phyloP scores from a whole-genome alignment of 2,888 invertebrate species.

The Cyaniris semiargus region DNA sequence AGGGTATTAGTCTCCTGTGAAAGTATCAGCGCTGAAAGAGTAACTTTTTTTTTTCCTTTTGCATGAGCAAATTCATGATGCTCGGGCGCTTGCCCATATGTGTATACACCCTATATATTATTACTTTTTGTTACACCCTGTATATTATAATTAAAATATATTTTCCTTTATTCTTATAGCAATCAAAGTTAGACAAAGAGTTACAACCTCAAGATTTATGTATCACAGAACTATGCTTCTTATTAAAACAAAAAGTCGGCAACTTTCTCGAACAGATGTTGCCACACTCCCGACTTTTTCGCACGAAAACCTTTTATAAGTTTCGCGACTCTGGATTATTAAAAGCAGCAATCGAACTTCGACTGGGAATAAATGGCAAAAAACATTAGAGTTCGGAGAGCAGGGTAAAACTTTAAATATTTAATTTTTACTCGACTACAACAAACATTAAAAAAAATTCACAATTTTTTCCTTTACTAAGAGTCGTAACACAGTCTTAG shows the following conservation, averaged over 20 bases:
- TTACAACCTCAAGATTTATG: neutral
- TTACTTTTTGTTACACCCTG: too few relatives aligned
- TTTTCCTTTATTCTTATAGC: neutral
- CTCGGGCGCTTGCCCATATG: too few relatives aligned
- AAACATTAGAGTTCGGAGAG: neutral
- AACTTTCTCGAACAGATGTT: neutral
- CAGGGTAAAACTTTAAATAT: neutral
- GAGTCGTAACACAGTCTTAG: too few relatives aligned
- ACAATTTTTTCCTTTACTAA: too few relatives aligned
- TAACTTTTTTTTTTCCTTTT: too few relatives aligned
- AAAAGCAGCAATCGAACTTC: neutral
- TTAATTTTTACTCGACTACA: too few relatives aligned
- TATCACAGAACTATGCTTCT: neutral
- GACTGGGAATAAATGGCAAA: neutral
- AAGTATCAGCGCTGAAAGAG: too few relatives aligned
- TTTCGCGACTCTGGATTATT: neutral
- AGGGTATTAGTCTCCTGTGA: too few relatives aligned
- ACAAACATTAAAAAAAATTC: too few relatives aligned
- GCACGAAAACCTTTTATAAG: constrained; percentile 2
- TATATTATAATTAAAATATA: neutral
- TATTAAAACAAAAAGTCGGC: constrained; percentile 4
- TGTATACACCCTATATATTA: too few relatives aligned
- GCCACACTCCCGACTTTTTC: constrained; percentile 1
- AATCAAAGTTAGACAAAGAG: neutral
- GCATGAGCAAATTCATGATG: too few relatives aligned